phyloP scores from a whole-genome alignment of 2,113 vertebrate species.

The Saguinus imperator region DNA sequence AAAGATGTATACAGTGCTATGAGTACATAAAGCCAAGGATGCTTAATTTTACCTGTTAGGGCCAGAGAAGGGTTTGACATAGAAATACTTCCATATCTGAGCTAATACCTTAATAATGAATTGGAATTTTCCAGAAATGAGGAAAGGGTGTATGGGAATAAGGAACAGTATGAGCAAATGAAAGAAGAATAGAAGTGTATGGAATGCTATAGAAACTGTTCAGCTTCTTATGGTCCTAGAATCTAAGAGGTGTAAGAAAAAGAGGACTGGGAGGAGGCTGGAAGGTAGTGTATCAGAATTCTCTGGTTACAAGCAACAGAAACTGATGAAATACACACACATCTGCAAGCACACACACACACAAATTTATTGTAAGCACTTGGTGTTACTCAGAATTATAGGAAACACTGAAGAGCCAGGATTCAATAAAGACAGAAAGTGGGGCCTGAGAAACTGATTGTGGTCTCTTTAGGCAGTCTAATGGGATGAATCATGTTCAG shows the following conservation, averaged over 20 bases:
- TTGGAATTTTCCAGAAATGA: constrained; percentile 11
- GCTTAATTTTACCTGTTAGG: not conserved
- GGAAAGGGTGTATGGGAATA: not conserved
- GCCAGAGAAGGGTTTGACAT: not conserved
- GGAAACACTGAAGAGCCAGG: not conserved
- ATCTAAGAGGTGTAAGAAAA: not conserved
- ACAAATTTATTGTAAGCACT: not conserved
- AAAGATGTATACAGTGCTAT: constrained; percentile 15
- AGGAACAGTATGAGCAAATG: not conserved
- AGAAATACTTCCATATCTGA: constrained; percentile 36
- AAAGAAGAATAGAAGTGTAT: not conserved
- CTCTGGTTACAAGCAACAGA: not conserved
- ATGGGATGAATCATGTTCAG: not conserved
- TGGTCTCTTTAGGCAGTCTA: not conserved
- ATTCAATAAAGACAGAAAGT: not conserved
- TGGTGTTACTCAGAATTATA: not conserved
- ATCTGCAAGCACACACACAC: not conserved
- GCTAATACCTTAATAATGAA: not conserved
- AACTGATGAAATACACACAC: not conserved
- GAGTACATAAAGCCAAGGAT: not conserved
- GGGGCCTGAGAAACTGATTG: not conserved
- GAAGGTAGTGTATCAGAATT: not conserved
- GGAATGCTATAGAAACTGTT: not conserved
- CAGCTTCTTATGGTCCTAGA: not conserved
- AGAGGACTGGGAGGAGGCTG: not conserved